Conservation (phyloP, 2,797 vertebrate genomes). For the Megalops cyprinoides region DNA sequence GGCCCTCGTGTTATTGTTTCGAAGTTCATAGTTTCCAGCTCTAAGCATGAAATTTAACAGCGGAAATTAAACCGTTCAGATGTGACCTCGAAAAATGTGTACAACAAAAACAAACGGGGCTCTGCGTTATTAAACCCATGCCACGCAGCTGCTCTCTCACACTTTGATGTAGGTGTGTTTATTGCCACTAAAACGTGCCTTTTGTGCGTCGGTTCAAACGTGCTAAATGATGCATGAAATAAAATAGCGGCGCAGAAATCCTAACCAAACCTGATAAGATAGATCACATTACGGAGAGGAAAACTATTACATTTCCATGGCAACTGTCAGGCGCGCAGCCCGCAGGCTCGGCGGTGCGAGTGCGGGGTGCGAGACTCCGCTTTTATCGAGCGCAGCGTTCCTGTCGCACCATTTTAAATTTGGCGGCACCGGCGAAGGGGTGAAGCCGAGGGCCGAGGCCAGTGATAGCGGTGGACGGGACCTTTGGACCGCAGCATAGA, state of each 20-base stretch:
- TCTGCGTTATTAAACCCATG: conserved; percentile 35
- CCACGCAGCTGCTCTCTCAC: conserved; percentile 17
- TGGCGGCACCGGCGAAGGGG: neutral
- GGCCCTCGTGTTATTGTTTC: neutral
- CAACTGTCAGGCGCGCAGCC: conserved; percentile 46
- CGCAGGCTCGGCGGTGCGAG: conserved; percentile 31
- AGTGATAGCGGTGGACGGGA: too few species aligned
- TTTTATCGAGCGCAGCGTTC: neutral
- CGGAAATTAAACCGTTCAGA: conserved; percentile 25
- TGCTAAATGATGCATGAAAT: conserved; percentile 46
- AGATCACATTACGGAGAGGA: conserved; percentile 43
- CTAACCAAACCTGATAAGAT: conserved; percentile 47
- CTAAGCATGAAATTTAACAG: conserved; percentile 11
- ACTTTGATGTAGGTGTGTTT: conserved; percentile 29
- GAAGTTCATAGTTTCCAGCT: neutral
- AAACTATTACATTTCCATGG: conserved; percentile 43
- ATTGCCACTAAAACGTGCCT: neutral
- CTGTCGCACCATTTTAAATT: neutral
- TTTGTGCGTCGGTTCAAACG: conserved; percentile 25
- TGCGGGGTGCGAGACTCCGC: neutral
- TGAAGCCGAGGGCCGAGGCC: neutral
- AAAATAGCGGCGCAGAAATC: conserved; percentile 43
- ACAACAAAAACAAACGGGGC: conserved; percentile 34
- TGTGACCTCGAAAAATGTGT: conserved; percentile 29
- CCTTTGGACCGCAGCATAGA: too few species aligned